Evolutionary conservation across 2,113 vertebrate species (phyloP).

Genomic region (Miniopterus natalensis): DNA sequence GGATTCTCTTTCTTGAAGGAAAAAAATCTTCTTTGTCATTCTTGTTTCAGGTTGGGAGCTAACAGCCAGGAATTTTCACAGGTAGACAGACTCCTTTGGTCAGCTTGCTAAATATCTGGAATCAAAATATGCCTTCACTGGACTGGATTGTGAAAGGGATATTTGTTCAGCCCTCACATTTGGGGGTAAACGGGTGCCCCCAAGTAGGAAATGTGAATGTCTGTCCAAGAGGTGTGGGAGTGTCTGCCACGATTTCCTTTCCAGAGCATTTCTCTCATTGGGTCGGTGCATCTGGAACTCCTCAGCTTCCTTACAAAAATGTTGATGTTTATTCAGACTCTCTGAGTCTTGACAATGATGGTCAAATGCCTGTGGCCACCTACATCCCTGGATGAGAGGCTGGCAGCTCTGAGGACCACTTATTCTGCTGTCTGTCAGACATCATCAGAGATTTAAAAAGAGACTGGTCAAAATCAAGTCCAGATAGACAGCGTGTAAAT

Average conservation of each 20-base stretch:
- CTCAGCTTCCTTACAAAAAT: constrained; percentile 84
- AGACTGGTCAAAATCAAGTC: constrained; percentile 60
- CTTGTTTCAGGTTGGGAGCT: constrained; percentile 54
- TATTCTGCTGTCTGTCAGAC: constrained; percentile 71
- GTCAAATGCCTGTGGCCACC: constrained; percentile 81
- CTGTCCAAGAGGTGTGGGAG: constrained; percentile 77
- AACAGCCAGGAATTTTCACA: constrained; percentile 57
- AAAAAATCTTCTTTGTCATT: constrained; percentile 71
- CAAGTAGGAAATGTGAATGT: constrained; percentile 57
- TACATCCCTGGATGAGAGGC: constrained; percentile 70
- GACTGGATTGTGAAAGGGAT: constrained; percentile 56
- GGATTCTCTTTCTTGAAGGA: not conserved
- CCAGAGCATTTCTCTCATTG: constrained; percentile 58
- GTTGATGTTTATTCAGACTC: constrained; percentile 85
- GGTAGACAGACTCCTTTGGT: constrained; percentile 58
- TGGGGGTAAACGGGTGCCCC: constrained; percentile 56
- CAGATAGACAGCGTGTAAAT: constrained; percentile 85
- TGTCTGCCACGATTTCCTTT: constrained; percentile 76
- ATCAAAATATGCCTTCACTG: constrained; percentile 54
- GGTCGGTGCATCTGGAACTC: constrained; percentile 78
- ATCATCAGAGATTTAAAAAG: constrained; percentile 80
- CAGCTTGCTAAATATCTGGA: constrained; percentile 59
- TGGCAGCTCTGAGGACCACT: constrained; percentile 76
- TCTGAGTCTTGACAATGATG: constrained; percentile 80
- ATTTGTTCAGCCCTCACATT: constrained; percentile 74